Conservation (phyloP, 2,888 invertebrate species). For the Heliconius hortense region DNA sequence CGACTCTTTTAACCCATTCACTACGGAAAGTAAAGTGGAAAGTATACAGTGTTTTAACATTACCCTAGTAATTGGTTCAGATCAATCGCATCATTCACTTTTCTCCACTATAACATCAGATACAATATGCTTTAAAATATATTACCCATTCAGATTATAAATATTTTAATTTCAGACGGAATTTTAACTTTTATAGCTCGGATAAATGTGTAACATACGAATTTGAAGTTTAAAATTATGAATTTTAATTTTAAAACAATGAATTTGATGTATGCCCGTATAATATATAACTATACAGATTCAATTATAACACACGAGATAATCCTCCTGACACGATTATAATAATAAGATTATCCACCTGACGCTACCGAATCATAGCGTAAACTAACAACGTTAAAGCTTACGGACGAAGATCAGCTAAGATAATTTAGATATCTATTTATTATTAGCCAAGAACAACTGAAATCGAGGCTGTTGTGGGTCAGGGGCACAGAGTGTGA, state of each 20-base stretch:
- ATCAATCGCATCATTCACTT: not conserved
- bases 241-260: too few species aligned
- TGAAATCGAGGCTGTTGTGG: too few species aligned
- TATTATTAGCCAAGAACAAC: not conserved
- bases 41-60: not conserved
- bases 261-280: too few species aligned
- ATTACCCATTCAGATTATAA: too few species aligned
- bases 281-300: not conserved
- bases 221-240: too few species aligned
- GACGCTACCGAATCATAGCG: not conserved
- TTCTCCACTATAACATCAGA: not conserved
- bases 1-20: too few species aligned
- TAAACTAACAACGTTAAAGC: not conserved
- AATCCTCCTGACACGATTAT: not conserved
- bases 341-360: not conserved
- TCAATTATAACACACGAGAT: not conserved
- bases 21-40: too few species aligned
- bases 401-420: not conserved
- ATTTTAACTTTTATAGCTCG: too few species aligned
- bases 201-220: too few species aligned
- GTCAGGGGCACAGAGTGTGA: too few species aligned
- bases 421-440: not conserved
- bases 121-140: not conserved
- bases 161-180: too few species aligned
- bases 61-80: not conserved